These are phyloP conservation scores for Paratrypauchen microcephalus DNA, from an alignment of 2,797 vertebrate species.

Conservation along the genomic window DNA sequence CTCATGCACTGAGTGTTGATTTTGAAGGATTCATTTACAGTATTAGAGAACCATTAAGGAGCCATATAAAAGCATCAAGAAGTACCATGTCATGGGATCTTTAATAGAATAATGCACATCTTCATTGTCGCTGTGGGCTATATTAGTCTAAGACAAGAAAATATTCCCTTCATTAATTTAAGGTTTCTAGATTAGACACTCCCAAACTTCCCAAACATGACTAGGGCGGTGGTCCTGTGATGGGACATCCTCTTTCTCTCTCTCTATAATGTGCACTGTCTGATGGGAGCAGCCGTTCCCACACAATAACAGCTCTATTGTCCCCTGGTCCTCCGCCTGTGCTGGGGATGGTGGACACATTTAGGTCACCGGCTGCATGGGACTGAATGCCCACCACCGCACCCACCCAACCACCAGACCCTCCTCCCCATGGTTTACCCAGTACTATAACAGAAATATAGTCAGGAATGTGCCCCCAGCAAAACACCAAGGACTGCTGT, in stretches of 20 bases:
- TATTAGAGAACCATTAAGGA: too few species aligned
- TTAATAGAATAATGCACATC: too few species aligned
- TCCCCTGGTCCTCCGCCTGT: conserved; percentile 49
- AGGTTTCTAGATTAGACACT: too few species aligned
- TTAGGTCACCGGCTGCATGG: conserved; percentile 54
- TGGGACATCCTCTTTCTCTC: conserved; percentile 15
- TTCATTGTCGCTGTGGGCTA: too few species aligned
- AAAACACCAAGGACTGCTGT: conserved; percentile 26
- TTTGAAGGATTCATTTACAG: too few species aligned
- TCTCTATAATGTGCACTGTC: conserved; percentile 49
- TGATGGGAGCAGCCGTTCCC: conserved; percentile 28
- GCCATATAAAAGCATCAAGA: too few species aligned
- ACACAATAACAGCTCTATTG: conserved; percentile 58
- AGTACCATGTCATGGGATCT: too few species aligned
- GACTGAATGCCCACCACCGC: conserved; percentile 42
- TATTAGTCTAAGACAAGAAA: too few species aligned
- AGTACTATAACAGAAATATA: conserved; percentile 21
- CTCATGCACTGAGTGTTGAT: too few species aligned
- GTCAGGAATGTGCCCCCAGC: conserved; percentile 38
- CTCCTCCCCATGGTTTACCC: conserved; percentile 22
- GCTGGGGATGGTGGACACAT: conserved; percentile 50
- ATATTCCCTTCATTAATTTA: too few species aligned
- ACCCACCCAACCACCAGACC: conserved; percentile 15
- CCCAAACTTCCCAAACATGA: not conserved
- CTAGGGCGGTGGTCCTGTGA: conserved; percentile 14